Evolutionary conservation across 2,113 vertebrate genomes (phyloP).

Genomic region (Brachypodius melanocephalos): DNA sequence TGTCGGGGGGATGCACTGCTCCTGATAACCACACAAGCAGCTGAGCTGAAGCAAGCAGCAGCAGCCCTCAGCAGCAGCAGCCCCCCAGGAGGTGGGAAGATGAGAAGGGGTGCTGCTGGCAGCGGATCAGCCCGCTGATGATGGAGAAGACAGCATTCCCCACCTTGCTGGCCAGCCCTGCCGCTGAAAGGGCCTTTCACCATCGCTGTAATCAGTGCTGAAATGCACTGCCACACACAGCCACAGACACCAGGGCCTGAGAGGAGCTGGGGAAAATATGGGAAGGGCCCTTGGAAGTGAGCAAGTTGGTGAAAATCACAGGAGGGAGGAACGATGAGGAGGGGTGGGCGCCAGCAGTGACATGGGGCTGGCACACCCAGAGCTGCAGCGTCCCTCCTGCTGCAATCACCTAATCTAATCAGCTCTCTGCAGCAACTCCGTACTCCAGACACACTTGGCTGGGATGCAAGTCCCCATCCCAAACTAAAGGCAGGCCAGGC

Average conservation of each 20-base stretch:
- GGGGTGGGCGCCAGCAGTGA: fast-evolving
- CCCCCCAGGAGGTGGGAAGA: background rate
- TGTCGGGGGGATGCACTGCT: background rate
- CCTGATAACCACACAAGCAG: background rate
- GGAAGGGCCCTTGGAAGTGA: background rate
- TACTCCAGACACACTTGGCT: background rate
- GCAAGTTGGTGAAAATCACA: background rate
- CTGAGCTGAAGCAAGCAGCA: background rate
- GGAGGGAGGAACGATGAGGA: background rate
- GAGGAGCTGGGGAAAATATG: background rate
- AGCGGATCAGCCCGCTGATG: fast-evolving
- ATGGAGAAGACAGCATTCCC: background rate
- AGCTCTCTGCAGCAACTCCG: background rate
- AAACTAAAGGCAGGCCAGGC: background rate
- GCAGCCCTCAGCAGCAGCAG: background rate
- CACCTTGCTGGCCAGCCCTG: fast-evolving
- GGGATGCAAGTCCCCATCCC: background rate
- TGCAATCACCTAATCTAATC: background rate
- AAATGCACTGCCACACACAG: background rate
- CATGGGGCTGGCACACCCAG: background rate
- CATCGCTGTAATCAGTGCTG: background rate
- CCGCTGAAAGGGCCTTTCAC: background rate
- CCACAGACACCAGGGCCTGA: fast-evolving
- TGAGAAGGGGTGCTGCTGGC: background rate
- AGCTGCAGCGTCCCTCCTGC: background rate